Base-by-base conservation (phyloP, 2,888 invertebrate species). In the Leptopilina syphax region DNA sequence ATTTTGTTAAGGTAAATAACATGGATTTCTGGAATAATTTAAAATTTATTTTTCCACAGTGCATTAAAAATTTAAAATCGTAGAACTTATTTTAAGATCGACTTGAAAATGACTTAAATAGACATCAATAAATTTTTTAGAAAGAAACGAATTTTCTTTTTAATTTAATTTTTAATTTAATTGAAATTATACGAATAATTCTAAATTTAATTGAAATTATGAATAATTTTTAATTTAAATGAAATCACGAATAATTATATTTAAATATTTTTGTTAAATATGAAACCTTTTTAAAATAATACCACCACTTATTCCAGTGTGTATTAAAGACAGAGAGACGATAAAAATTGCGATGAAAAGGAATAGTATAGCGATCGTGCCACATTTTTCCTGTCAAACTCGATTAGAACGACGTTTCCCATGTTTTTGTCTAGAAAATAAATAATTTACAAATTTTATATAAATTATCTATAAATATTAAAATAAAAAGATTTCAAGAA, bases 321-420 rank as follows among this genome's bases (percentile, higher is more conserved):
- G 93, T 85, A 94, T 94, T 86, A 94, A 92, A 80, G 94, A 91
- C 86, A 94, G 89, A 85, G 93, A 94, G 83, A 93, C 92, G 79
- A 93, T 91, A 85, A 94, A 93, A 84, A 94, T 94, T 83, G 93
- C 93, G 79, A 93, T 88, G 86, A 93, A 94, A 80, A 94, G 91
- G 85, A 93, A 93, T 83, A 94, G 93, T 77, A 94, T 92, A 88
- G 93, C 93, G 89, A 93, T 92, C 80, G 94, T 93, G 91, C 93
- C 94, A 84, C 93, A 90, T 89, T 93, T 93, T 90, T 93, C 93
- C 87, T 94, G 94, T 94, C 94, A 94, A 91, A 94, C 93, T 77
- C 88, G 88, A 73, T 85, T 82, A 6, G 83, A 82, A 8, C 87
- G 85, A 41, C 89, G 87, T 80, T 90, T 92, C 76, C 91, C 89